Percentiles rank a stretch among this genome's conserved stretches.
These are phyloP conservation scores for Hypotaenidia philippensis DNA, from an alignment of 2,797 vertebrate species.

Conservation along the genomic window DNA sequence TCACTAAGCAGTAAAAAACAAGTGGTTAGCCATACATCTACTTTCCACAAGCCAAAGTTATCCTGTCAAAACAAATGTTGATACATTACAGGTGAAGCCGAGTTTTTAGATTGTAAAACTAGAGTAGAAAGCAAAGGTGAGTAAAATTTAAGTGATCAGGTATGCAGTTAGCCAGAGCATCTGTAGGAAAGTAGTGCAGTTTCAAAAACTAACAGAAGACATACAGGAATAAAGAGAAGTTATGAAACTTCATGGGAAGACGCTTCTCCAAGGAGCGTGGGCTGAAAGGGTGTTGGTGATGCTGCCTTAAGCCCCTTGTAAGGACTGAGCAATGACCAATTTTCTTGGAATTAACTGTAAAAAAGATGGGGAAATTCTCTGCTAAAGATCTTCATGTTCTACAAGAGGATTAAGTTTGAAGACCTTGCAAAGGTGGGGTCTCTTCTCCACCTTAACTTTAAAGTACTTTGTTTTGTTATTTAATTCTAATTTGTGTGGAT, in stretches of 20 bases:
- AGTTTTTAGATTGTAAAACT: neutral
- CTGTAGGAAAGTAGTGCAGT: neutral
- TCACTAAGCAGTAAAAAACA: neutral
- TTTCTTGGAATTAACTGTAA: neutral
- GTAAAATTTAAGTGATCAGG: neutral
- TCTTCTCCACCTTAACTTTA: neutral
- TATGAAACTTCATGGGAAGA: neutral
- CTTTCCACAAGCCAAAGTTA: neutral
- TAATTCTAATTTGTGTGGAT: neutral
- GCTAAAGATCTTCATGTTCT: neutral
- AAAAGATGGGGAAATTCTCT: neutral
- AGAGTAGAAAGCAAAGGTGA: neutral
- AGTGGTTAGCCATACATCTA: neutral
- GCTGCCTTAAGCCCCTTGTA: neutral
- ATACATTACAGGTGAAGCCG: neutral
- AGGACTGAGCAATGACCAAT: accelerated
- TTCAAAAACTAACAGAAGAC: neutral
- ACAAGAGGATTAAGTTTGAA: neutral
- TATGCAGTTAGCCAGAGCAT: neutral
- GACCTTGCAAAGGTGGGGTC: accelerated
- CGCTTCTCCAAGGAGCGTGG: accelerated
- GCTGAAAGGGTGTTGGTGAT: neutral
- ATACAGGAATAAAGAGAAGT: neutral
- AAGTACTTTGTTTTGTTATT: neutral
- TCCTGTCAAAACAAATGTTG: neutral